Conservation (phyloP, 2,113 vertebrate genomes). For the Chrysochloris asiatica region DNA sequence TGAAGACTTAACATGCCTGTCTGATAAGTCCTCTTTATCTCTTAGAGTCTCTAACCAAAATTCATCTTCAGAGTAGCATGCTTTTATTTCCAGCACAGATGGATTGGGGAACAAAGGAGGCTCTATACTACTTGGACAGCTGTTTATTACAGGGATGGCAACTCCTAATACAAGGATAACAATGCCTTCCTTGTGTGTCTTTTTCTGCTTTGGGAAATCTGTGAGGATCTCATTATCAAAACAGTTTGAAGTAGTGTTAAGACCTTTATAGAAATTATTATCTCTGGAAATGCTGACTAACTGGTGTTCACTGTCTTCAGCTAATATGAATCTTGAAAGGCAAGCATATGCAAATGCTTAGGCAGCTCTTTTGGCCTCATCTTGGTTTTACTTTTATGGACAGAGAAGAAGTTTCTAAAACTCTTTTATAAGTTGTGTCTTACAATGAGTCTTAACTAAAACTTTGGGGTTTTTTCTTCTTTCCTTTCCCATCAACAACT, state of each 20-base stretch:
- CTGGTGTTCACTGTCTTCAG: neutral
- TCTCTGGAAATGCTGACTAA: neutral
- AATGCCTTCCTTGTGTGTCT: constrained; percentile 65
- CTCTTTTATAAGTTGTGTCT: neutral
- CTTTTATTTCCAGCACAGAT: constrained; percentile 55
- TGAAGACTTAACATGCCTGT: neutral
- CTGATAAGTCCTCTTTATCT: constrained; percentile 62
- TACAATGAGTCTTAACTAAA: constrained; percentile 31
- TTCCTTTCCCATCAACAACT: constrained; percentile 54
- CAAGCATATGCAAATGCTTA: neutral
- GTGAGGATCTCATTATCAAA: constrained; percentile 40
- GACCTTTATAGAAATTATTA: constrained; percentile 14
- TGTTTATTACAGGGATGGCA: constrained; percentile 69
- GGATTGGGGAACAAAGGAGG: constrained; percentile 76
- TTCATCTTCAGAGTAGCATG: constrained; percentile 48
- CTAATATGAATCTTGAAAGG: neutral
- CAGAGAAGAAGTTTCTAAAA: constrained; percentile 8
- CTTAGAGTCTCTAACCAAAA: constrained; percentile 35
- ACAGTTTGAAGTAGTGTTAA: constrained; percentile 44
- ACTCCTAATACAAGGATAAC: constrained; percentile 67
- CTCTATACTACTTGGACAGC: constrained; percentile 74
- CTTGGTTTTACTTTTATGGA: neutral
- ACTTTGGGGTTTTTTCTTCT: constrained; percentile 38
- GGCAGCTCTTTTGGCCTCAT: neutral
- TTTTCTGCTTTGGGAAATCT: constrained; percentile 48